Evolutionary conservation across 2,888 invertebrate genomes (phyloP).

Genomic region (Drosophila atripex): DNA sequence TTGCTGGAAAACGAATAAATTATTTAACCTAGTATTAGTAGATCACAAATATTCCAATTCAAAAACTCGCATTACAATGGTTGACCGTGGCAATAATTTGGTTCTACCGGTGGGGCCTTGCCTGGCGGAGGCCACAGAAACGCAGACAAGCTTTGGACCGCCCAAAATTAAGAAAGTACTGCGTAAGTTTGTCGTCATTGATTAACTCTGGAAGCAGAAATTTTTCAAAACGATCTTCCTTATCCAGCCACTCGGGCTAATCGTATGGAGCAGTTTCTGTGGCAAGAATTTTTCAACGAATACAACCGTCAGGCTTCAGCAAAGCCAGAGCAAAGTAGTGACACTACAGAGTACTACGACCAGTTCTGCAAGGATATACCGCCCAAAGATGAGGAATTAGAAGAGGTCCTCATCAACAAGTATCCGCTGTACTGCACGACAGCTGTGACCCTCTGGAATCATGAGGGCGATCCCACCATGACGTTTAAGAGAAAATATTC

Average conservation of each 20-base stretch:
- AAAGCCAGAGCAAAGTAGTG: slow-evolving; percentile 39
- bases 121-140: slow-evolving; percentile 48
- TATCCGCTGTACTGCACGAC: slow-evolving; percentile 80
- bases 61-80: slow-evolving; percentile 16
- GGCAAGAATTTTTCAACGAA: slow-evolving; percentile 81
- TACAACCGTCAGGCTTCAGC: slow-evolving; percentile 71
- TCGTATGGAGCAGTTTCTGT: slow-evolving; percentile 79
- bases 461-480: slow-evolving; percentile 73
- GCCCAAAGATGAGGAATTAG: slow-evolving; percentile 59
- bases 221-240: neutral
- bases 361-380: slow-evolving; percentile 74
- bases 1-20: slow-evolving; percentile 54
- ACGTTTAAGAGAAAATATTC: slow-evolving; percentile 72
- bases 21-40: slow-evolving; percentile 52
- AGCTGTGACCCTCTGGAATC: slow-evolving; percentile 81
- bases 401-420: slow-evolving; percentile 67
- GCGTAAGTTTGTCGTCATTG: slow-evolving; percentile 48
- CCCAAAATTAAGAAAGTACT: slow-evolving; percentile 73
- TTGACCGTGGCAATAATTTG: slow-evolving; percentile 37
- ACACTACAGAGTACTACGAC: slow-evolving; percentile 78
- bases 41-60: slow-evolving; percentile 6
- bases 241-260: slow-evolving; percentile 73
- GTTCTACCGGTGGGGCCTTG: slow-evolving; percentile 47
- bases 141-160: slow-evolving; percentile 52
- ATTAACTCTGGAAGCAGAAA: neutral